phyloP scores from a whole-genome alignment of 2,888 invertebrate species.

The Agrypnus murinus region DNA sequence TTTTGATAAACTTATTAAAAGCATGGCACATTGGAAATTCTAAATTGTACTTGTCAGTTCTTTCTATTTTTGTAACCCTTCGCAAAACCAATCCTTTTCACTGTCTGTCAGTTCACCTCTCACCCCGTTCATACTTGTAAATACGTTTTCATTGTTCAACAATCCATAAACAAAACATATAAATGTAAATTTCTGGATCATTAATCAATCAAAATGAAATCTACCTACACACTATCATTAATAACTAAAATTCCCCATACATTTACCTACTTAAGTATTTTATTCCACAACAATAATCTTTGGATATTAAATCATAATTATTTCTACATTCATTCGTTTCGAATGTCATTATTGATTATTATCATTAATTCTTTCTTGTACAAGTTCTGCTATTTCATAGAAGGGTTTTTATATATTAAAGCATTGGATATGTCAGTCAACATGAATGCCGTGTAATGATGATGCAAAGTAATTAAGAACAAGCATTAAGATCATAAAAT shows the following conservation, averaged over 20 bases:
- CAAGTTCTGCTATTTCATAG: constrained; percentile 10
- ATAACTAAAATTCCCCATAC: constrained; percentile 27
- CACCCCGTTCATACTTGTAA: constrained; percentile 9
- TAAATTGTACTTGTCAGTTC: constrained; percentile 26
- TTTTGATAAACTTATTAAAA: no score
- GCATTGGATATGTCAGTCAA: constrained; percentile 36
- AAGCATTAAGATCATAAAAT: constrained; percentile 43
- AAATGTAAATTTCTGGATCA: constrained; percentile 21
- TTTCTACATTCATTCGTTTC: constrained; percentile 39
- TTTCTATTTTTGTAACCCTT: constrained; percentile 24
- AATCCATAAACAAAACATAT: constrained; percentile 31
- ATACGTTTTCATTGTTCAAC: constrained; percentile 29
- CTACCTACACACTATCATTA: constrained; percentile 30
- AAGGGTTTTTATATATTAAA: constrained; percentile 1
- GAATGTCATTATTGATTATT: constrained; percentile 35
- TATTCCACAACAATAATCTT: constrained; percentile 29
- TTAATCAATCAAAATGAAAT: constrained; percentile 33
- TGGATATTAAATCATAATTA: constrained; percentile 45
- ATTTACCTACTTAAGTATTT: constrained; percentile 32
- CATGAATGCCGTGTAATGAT: constrained; percentile 43
- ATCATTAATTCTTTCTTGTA: background rate
- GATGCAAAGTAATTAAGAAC: constrained; percentile 47
- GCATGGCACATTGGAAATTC: background rate
- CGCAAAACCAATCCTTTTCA: constrained; percentile 21
- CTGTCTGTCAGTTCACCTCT: constrained; percentile 16